Evolutionary conservation across 2,888 invertebrate species (phyloP), one percentile per base, ranked within the genome.

Genomic region (Drosophila bunnanda): DNA sequence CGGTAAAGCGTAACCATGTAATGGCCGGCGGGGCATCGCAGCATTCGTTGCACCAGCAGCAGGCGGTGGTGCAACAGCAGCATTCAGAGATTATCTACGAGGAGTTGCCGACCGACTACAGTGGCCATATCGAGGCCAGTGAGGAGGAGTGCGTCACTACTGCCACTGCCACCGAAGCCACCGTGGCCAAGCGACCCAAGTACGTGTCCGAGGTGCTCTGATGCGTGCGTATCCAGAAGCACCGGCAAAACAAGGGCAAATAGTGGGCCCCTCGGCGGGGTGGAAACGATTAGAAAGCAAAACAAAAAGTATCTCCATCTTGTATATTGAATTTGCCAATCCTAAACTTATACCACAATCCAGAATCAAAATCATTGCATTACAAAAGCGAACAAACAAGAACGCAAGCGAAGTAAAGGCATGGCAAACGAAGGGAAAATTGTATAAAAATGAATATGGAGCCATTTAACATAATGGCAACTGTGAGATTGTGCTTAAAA

Each of bases 51-150:
- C 80, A 82, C 50, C 90, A 88, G 46, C 89, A 88, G 61, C 90
- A 78, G 46, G 75, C 84, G 75, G 75, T 89, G 77, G 66, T 75
- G 56, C 54, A 71, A n/a, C 72, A 64, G 52, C 77, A 78, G 60
- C 90, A 91, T 83, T 79, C 90, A 57, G 90, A 88, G 77, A 90
- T 91, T 77, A 88, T 90, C 30, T 92, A 91, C 59, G 92, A 92
- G 60, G 92, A 92, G 71, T 77, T 90, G 78, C 91, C 91, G 60
- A 91, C 91, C 32, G 92, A 92, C 74, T 92, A 91, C 65, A 92
- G 90, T 75, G 91, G 91, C 53, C 90, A 90, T 72, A 89, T 89
- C 61, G 91, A 90, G 60, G 82, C 86, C 61, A 84, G 83, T n/a
- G 91, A 91, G 67, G 92, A 92, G 72, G 92, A 92, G 75, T 92